Evolutionary conservation across 2,888 invertebrate species (phyloP), one percentile per base, ranked within the genome.

Genomic region (Agelastica alni): DNA sequence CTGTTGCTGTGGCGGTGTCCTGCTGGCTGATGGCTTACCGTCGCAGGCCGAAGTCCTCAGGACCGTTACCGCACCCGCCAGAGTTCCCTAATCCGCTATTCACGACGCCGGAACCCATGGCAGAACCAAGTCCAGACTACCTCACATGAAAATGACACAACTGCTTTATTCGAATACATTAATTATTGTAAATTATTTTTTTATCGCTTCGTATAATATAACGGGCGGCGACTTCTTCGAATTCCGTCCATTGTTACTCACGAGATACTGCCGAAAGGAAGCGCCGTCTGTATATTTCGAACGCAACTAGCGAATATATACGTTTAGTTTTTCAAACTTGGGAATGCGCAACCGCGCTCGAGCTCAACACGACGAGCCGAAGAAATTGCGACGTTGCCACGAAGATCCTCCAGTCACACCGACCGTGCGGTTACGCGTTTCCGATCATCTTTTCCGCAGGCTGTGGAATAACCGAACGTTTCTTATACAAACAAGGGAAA

Each of bases 21-120:
- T 95, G 95, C 78, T 96, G 95, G 95, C 83, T 95, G 62, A 91
- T 95, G 85, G 95, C 95, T 67, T 94, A 94, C 80, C 80, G 94
- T 64, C 85, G 93, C 67, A 85, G 91, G 72, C 91, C 93, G 46
- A 92, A 92, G 70, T 85, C 90, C 45, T 85, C 91, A 60, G 94
- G 94, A 31, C 95, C 95, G 39, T 82, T 95, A 69, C 94, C 95
- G 63, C 95, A 95, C 81, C 95, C 95, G 65, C 91, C 94, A 61
- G 94, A 95, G 80, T 94, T 95, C 80, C 95, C 95, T 55, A 95
- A 95, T 78, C 94, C 95, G 66, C 82, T 95, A 73, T 94, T 94
- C 80, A 86, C 91, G 61, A 89, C 88, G 63, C 86, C 87, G 52
- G 89, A 90, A 76, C 87, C 88, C 56, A 84, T 89, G 73, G 86